Base-by-base conservation (phyloP, 2,888 invertebrate species). In the Lasiommata megera region DNA sequence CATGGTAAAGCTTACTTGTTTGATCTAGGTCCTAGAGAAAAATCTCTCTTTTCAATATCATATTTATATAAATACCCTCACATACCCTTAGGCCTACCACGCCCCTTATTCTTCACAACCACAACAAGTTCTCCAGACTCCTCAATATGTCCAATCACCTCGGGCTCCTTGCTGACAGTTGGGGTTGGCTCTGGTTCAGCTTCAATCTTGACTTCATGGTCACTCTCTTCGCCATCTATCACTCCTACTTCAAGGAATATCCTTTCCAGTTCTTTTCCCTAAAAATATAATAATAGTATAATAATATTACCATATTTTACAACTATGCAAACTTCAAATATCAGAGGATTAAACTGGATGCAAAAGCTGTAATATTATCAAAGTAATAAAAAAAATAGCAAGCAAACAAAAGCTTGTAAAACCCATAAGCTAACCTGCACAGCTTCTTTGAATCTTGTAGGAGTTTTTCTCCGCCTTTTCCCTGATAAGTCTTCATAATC, bases 251-350 rank as follows among this genome's bases (percentile, higher is more conserved):
- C 94, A 68, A 92, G 92, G 67, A 95, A 94, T 65, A 95, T 94
- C 64, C 93, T 91, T 69, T 95, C 95, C 50, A 95, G 81, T 79
- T 95, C 95, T 77, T 94, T 94, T 3, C 95, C 95, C 92, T 95
- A 18, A 2, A 37, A 54, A 43, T 0, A 48, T n/a, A n/a, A n/a
- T n/a, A n/a, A n/a, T n/a, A n/a, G n/a, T n/a, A n/a, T n/a, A n/a
- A n/a, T n/a, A n/a, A n/a, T n/a, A n/a, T n/a, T n/a, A n/a, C n/a
- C n/a, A n/a, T n/a, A n/a, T n/a, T n/a, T n/a, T n/a, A n/a, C n/a
- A n/a, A n/a, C n/a, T n/a, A n/a, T n/a, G n/a, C n/a, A n/a, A n/a
- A n/a, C n/a, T n/a, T n/a, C n/a, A n/a, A n/a, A n/a, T n/a, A n/a
- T n/a, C n/a, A n/a, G n/a, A n/a, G n/a, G n/a, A n/a, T n/a, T n/a